Percentiles rank a stretch among this genome's conserved stretches.
Conservation (phyloP, 2,113 vertebrate genomes). For the Eretmochelys imbricata region DNA sequence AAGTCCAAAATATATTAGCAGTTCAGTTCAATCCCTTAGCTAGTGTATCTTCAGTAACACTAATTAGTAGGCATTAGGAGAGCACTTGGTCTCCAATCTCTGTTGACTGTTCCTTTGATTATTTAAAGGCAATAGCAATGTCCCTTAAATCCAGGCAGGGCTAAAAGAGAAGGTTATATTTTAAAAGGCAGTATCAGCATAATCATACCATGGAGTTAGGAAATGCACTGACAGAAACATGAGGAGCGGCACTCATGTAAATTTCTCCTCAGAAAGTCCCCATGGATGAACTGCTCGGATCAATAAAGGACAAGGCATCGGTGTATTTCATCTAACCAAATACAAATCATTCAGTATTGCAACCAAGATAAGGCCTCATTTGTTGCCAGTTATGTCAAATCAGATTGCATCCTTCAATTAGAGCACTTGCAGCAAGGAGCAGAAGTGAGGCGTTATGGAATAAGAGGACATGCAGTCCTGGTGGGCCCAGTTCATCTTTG, state of each 20-base stretch:
- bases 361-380: not conserved
- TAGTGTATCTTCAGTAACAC: not conserved
- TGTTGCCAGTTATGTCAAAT: not conserved
- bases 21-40: not conserved
- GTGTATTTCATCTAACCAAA: not conserved
- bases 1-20: not conserved
- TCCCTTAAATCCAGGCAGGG: accelerated
- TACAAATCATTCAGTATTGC: not conserved
- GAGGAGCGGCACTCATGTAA: not conserved
- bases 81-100: not conserved
- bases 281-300: not conserved
- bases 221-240: not conserved
- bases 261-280: not conserved
- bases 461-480: not conserved
- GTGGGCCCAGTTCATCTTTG: too few species aligned
- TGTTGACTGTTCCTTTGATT: not conserved
- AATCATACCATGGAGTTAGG: not conserved
- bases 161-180: not conserved
- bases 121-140: not conserved
- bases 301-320: not conserved
- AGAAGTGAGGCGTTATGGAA: not conserved
- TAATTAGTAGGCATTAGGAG: not conserved
- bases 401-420: not conserved
- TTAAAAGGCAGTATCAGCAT: not conserved
- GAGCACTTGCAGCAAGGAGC: not conserved